phyloP scores from a whole-genome alignment of 2,797 vertebrate genomes.

The Eupleurogrammus muticus region DNA sequence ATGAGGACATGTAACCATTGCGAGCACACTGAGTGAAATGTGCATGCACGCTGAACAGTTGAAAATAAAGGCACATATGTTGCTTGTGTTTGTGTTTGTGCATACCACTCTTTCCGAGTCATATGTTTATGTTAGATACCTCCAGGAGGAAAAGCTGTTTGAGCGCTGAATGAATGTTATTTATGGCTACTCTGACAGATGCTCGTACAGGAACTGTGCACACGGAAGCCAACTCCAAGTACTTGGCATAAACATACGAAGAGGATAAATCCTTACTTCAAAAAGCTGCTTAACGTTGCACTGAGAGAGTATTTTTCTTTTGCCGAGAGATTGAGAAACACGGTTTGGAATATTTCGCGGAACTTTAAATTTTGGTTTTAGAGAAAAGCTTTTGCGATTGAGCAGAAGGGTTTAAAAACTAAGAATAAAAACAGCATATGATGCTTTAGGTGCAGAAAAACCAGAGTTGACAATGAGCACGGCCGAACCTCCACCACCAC shows the following conservation, averaged over 20 bases:
- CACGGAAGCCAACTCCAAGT: constrained; percentile 58
- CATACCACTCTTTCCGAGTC: constrained; percentile 40
- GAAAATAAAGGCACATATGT: constrained; percentile 31
- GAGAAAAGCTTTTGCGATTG: constrained; percentile 26
- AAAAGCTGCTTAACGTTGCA: constrained; percentile 41
- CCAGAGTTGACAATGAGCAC: neutral
- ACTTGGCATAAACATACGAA: constrained; percentile 64
- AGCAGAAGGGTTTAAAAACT: constrained; percentile 11
- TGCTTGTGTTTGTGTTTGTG: constrained; percentile 59
- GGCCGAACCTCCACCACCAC: neutral
- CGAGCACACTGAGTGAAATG: constrained; percentile 45
- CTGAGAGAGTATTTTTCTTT: constrained; percentile 14
- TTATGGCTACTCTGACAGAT: constrained; percentile 66
- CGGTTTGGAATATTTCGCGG: constrained; percentile 30
- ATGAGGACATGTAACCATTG: constrained; percentile 42
- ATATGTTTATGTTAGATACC: constrained; percentile 36
- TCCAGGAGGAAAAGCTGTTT: constrained; percentile 47
- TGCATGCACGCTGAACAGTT: constrained; percentile 32
- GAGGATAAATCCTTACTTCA: constrained; percentile 59
- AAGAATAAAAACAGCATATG: neutral
- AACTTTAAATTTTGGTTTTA: constrained; percentile 12
- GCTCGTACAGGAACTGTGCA: constrained; percentile 57
- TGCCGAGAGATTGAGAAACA: constrained; percentile 23
- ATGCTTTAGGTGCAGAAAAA: neutral
- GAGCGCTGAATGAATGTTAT: constrained; percentile 65